phyloP scores from a whole-genome alignment of 2,888 invertebrate genomes.

The Trichopoda pennipes region DNA sequence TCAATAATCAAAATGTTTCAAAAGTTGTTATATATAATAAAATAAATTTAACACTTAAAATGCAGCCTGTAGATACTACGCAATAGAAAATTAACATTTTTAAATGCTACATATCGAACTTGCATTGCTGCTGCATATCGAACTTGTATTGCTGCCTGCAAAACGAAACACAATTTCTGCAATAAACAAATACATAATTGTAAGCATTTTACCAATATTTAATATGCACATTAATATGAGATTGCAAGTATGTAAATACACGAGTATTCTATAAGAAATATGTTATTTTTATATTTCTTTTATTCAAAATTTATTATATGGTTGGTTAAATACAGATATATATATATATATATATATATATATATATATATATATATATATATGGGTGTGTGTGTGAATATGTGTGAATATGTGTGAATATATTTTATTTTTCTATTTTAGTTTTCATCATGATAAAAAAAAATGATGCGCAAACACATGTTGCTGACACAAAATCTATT shows the following conservation, averaged over 20 bases:
- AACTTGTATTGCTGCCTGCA: neutral
- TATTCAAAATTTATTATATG: neutral
- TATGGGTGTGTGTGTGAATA: too few relatives aligned
- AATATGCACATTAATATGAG: neutral
- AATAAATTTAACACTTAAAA: too few relatives aligned
- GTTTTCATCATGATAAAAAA: conserved; percentile 1
- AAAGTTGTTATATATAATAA: too few relatives aligned
- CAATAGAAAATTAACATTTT: too few relatives aligned
- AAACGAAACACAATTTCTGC: too few relatives aligned
- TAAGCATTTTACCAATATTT: neutral
- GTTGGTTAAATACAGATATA: neutral
- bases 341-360: too few relatives aligned
- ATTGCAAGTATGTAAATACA: neutral
- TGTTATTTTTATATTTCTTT: neutral
- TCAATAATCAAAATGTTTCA: too few relatives aligned
- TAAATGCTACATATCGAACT: neutral
- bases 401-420: too few relatives aligned
- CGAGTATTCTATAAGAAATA: neutral
- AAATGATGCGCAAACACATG: conserved; percentile 26
- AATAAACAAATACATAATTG: too few relatives aligned
- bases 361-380: too few relatives aligned
- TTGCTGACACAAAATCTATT: conserved; percentile 36
- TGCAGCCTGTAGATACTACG: too few relatives aligned
- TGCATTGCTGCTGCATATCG: neutral
- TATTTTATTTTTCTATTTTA: conserved; percentile 6